Conservation (phyloP, 2,797 vertebrate genomes). For the Phataginus tricuspis region DNA sequence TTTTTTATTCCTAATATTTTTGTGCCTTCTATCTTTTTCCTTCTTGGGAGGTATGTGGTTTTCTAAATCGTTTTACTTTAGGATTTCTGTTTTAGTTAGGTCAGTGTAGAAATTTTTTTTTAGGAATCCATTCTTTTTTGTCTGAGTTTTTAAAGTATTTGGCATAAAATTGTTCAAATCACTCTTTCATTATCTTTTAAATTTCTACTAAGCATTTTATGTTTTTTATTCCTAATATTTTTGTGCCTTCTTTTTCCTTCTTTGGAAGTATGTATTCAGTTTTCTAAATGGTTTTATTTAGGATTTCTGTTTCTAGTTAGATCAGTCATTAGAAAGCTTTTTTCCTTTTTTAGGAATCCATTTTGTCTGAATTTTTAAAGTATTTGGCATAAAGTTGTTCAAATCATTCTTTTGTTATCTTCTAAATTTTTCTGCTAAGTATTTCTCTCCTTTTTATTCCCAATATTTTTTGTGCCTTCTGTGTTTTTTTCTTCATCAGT, state of each 20-base stretch:
- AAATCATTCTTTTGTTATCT: constrained; percentile 16
- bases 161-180: not conserved
- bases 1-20: not conserved
- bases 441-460: not conserved
- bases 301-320: constrained; percentile 35
- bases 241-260: not conserved
- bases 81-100: constrained; percentile 37
- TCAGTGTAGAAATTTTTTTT: not conserved
- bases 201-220: constrained; percentile 13
- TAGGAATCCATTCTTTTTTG: not conserved
- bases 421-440: not conserved
- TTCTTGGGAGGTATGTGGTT: not conserved
- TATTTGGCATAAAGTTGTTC: constrained; percentile 9
- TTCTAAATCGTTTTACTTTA: constrained; percentile 16
- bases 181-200: constrained; percentile 7
- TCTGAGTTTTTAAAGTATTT: not conserved
- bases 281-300: constrained; percentile 28
- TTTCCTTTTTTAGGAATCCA: not conserved
- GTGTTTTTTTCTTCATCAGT: not conserved
- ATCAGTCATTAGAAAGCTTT: not conserved
- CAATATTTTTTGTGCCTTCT: not conserved
- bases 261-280: not conserved
- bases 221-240: not conserved
- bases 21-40: not conserved
- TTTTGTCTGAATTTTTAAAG: not conserved